Evolutionary conservation across 2,888 invertebrate species (phyloP), one percentile per base, ranked within the genome.

Genomic region (Trilocha varians): DNA sequence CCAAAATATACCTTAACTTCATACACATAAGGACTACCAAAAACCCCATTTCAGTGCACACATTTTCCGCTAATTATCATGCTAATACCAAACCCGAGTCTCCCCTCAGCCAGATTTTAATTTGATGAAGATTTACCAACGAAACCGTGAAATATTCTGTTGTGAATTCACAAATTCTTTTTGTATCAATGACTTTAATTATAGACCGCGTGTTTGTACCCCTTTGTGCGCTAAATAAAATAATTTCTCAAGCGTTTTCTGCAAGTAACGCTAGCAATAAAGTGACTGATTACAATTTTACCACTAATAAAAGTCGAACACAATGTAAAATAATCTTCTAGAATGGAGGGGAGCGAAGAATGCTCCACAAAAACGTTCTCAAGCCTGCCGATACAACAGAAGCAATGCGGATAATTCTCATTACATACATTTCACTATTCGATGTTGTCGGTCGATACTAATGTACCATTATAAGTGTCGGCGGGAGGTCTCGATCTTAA

Each of bases 361-460:
- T 69, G 72, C 78, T 76, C 76, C 80, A 82, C 77, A 80, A 76
- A 70, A 69, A 65, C 62, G 58, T 61, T 63, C 60, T 61, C 69
- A 66, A 64, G 72, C 70, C 75, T 77, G 69, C 71, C 65, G 78
- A 70, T 74, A 74, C 71, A 75, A 82, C 84, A 74, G 84, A 74
- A 85, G 85, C 85, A 76, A 75, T 73, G 69, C 67, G 74, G 80
- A 80, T 83, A 84, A 84, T 83, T 83, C 79, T 84, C 77, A 84
- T 84, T 84, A 84, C 80, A 84, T 76, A 85, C 80, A 80, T 74
- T 78, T 78, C 71, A 70, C 80, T 75, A 70, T 80, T 78, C 71
- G 76, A 65, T 68, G 74, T 75, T 70, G 76, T 74, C 69, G 74
- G 66, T 68, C 65, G 70, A 65, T 74, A 79, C 76, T 72, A 68